Conservation (phyloP, 2,888 invertebrate species). For the Erebia palarica region DNA sequence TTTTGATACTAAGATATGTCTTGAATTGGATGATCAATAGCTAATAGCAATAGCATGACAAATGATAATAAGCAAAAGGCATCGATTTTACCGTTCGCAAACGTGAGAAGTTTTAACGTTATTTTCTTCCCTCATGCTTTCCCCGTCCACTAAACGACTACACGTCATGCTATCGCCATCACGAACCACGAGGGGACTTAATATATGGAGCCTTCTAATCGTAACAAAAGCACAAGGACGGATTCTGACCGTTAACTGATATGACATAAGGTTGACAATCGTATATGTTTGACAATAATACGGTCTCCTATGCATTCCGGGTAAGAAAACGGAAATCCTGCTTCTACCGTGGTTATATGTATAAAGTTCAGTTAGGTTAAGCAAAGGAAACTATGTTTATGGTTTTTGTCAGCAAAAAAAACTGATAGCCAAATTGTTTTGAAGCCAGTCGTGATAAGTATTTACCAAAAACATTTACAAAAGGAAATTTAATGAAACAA, state of each 20-base stretch:
- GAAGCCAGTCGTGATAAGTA: too few relatives aligned
- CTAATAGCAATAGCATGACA: too few relatives aligned
- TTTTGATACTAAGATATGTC: too few relatives aligned
- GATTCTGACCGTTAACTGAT: conserved; percentile 5
- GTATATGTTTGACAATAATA: conserved; percentile 9
- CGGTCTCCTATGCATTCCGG: conserved; percentile 42
- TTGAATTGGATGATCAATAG: too few relatives aligned
- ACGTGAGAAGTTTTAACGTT: conserved; percentile 16
- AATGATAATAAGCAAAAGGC: not conserved
- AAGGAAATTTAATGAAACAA: too few relatives aligned
- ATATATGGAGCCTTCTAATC: conserved; percentile 43
- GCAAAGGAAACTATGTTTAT: not conserved
- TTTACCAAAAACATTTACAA: too few relatives aligned
- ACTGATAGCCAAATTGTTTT: not conserved
- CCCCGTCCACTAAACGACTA: conserved; percentile 53
- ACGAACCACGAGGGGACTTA: conserved; percentile 49
- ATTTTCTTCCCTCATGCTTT: conserved; percentile 21
- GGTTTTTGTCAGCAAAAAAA: not conserved
- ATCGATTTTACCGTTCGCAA: not conserved
- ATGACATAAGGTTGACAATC: conserved; percentile 13
- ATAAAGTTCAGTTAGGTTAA: conserved; percentile 31
- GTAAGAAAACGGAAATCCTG: conserved; percentile 65
- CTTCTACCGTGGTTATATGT: conserved; percentile 41
- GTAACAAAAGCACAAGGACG: conserved; percentile 1
- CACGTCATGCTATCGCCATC: conserved; percentile 56